Conservation (phyloP, 2,797 vertebrate genomes). For the Hydrolagus colliei region DNA sequence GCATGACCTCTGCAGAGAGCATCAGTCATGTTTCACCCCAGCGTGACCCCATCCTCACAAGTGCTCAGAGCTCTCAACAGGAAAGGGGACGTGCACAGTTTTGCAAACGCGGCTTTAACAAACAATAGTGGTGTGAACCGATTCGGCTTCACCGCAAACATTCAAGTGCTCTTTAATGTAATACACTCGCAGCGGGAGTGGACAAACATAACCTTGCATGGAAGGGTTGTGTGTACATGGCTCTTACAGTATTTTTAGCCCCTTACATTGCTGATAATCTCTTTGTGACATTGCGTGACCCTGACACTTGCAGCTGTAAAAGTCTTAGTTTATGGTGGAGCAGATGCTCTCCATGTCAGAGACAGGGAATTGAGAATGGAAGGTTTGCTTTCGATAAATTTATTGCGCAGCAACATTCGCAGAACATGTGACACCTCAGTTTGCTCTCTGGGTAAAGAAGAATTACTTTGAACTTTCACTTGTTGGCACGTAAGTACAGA, state of each 20-base stretch:
- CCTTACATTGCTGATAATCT: neutral
- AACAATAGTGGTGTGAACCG: neutral
- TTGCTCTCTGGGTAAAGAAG: neutral
- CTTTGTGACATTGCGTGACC: neutral
- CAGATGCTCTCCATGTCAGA: constrained; percentile 30
- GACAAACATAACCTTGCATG: constrained; percentile 28
- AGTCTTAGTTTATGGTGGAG: constrained; percentile 16
- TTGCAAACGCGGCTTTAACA: constrained; percentile 26
- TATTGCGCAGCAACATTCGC: neutral
- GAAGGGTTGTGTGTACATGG: constrained; percentile 6
- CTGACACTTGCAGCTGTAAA: neutral
- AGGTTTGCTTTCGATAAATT: neutral
- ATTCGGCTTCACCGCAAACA: constrained; percentile 17
- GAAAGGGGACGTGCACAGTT: constrained; percentile 19
- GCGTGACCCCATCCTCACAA: neutral
- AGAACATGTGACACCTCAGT: neutral
- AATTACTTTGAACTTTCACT: neutral
- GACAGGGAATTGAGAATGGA: constrained; percentile 35
- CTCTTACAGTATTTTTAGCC: constrained; percentile 30
- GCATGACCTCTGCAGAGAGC: neutral
- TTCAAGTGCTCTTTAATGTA: constrained; percentile 14
- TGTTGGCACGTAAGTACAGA: neutral
- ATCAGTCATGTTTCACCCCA: constrained; percentile 4
- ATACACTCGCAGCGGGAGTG: neutral
- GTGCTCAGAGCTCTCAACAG: neutral